phyloP scores from a whole-genome alignment of 2,113 vertebrate species.

The Trochalopteron elliotii region DNA sequence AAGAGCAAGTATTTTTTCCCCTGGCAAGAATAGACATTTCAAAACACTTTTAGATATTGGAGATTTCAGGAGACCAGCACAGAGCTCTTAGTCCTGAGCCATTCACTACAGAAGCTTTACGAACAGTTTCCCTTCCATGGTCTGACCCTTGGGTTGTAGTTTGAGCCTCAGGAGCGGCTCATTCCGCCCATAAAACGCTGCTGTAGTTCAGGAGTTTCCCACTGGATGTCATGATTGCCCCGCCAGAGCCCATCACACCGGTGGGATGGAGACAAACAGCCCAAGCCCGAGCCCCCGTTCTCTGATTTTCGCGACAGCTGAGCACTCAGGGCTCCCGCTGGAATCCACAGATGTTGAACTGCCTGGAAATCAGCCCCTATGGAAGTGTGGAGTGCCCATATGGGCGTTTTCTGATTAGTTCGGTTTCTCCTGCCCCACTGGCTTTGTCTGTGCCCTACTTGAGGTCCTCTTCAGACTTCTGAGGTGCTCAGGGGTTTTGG shows the following conservation, averaged over 20 bases:
- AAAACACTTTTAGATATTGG: background rate
- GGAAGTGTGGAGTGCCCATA: background rate
- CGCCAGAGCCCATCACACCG: background rate
- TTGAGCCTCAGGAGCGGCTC: background rate
- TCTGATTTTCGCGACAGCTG: background rate
- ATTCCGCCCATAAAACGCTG: accelerated
- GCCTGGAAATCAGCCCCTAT: background rate
- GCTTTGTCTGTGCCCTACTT: background rate
- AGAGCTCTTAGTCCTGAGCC: background rate
- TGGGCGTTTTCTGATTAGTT: background rate
- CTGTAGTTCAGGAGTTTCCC: constrained; percentile 8
- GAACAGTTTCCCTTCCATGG: background rate
- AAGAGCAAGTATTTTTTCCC: background rate
- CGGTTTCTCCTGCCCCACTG: background rate
- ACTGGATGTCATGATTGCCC: constrained; percentile 31
- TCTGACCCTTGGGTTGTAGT: accelerated
- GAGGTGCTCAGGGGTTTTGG: background rate
- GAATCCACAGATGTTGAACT: background rate
- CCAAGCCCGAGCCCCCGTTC: accelerated
- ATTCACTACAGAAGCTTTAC: background rate
- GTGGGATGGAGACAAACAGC: background rate
- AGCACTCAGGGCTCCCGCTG: background rate
- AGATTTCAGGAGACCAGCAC: background rate
- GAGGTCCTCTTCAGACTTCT: background rate
- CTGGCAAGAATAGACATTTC: background rate